These are phyloP conservation scores for Laticauda colubrina DNA, from an alignment of 2,113 vertebrate genomes.

Conservation along the genomic window DNA sequence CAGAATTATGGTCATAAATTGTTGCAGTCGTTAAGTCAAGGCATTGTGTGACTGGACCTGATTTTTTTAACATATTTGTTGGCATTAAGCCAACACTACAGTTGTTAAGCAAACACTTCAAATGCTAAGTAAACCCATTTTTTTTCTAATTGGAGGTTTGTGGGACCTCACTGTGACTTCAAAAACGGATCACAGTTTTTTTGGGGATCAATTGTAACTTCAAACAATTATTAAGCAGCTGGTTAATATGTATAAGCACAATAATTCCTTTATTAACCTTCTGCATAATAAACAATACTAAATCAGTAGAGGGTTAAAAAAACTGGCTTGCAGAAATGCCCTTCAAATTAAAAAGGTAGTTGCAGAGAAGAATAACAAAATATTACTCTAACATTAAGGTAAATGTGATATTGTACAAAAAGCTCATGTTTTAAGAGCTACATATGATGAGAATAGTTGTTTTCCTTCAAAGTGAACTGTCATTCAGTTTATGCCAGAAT, in stretches of 20 bases:
- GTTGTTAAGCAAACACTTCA: not conserved
- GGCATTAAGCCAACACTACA: not conserved
- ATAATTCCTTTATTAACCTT: not conserved
- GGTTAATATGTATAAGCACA: not conserved
- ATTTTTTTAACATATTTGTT: not conserved
- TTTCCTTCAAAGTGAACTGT: slow-evolving; percentile 23
- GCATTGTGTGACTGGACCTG: not conserved
- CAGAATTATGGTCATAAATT: not conserved
- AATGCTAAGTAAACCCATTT: not conserved
- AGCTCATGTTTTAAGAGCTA: slow-evolving; percentile 3
- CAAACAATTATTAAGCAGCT: not conserved
- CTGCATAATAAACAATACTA: not conserved
- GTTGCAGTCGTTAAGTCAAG: not conserved
- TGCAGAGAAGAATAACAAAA: not conserved
- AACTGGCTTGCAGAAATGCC: not conserved
- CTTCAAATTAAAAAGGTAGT: not conserved
- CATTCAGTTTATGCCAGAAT: not conserved
- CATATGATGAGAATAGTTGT: slow-evolving; percentile 19
- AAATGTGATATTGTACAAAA: not conserved
- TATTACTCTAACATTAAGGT: not conserved
- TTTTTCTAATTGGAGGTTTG: not conserved
- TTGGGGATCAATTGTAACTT: not conserved
- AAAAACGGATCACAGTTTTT: not conserved
- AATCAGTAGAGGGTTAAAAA: not conserved
- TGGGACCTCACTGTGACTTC: not conserved